These are phyloP conservation scores for Heliconius ismenius DNA, from an alignment of 2,888 invertebrate genomes.

Conservation along the genomic window DNA sequence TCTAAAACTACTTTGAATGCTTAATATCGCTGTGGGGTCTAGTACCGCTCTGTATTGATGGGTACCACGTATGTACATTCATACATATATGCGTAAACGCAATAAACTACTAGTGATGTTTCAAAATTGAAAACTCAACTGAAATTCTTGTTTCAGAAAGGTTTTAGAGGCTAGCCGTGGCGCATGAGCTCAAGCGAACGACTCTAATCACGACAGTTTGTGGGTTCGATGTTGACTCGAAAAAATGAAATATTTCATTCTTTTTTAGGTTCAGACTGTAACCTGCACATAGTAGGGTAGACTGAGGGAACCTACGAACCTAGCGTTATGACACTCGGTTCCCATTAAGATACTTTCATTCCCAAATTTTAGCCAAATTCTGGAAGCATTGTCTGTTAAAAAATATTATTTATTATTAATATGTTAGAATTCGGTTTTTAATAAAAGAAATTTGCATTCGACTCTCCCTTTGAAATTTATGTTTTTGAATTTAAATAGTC, in stretches of 20 bases:
- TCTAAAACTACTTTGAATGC: conserved; percentile 45
- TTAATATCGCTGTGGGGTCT: conserved; percentile 39
- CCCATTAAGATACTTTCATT: neutral
- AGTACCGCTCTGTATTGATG: neutral
- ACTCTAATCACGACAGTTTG: neutral
- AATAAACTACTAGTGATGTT: neutral
- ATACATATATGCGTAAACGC: conserved; percentile 3
- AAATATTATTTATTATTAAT: too few relatives aligned
- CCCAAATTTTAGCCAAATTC: neutral
- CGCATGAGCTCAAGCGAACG: neutral
- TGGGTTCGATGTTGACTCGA: neutral
- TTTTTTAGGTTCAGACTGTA: neutral
- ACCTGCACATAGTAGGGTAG: neutral
- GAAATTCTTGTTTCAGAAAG: neutral
- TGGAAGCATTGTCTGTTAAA: too few relatives aligned
- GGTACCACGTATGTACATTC: neutral
- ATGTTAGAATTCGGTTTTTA: too few relatives aligned
- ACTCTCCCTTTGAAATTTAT: neutral
- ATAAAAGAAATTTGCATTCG: too few relatives aligned
- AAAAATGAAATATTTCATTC: neutral
- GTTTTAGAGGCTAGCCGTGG: neutral
- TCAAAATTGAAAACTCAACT: neutral
- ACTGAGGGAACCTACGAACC: neutral
- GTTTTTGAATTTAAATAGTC: neutral
- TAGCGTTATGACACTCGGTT: too few relatives aligned